phyloP scores from a whole-genome alignment of 2,113 vertebrate genomes.

The Ophiodon elongatus region DNA sequence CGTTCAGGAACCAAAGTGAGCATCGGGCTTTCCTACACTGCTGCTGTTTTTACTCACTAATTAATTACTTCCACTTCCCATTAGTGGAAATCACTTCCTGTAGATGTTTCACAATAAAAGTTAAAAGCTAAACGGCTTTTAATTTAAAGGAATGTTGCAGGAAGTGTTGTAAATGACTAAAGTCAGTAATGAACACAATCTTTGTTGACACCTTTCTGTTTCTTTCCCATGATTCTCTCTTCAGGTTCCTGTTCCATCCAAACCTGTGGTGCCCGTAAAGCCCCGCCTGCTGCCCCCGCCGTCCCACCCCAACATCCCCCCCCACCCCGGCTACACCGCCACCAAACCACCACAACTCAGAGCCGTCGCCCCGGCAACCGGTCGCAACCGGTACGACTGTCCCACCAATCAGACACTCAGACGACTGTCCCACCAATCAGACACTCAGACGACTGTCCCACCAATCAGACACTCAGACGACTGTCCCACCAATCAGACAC shows the following conservation, averaged over 20 bases:
- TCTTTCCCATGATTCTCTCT: conserved; percentile 15
- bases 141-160: not conserved
- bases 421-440: too few species aligned
- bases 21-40: not conserved
- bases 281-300: conserved; percentile 60
- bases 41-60: too few species aligned
- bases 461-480: too few species aligned
- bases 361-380: too few species aligned
- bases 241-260: conserved; percentile 68
- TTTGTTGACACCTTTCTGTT: not conserved
- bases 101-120: not conserved
- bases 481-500: too few species aligned
- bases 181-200: too few species aligned
- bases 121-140: not conserved
- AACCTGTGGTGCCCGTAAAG: conserved; percentile 78
- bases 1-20: not conserved
- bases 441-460: too few species aligned
- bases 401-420: too few species aligned
- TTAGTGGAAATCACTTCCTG: not conserved
- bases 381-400: conserved; percentile 63
- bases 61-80: too few species aligned
- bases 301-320: conserved; percentile 8
- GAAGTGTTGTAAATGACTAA: too few species aligned
- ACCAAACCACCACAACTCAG: not conserved
- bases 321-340: conserved; percentile 23